Base-by-base conservation (phyloP, 2,888 invertebrate species). In the Lasioglossum oenotherae region DNA sequence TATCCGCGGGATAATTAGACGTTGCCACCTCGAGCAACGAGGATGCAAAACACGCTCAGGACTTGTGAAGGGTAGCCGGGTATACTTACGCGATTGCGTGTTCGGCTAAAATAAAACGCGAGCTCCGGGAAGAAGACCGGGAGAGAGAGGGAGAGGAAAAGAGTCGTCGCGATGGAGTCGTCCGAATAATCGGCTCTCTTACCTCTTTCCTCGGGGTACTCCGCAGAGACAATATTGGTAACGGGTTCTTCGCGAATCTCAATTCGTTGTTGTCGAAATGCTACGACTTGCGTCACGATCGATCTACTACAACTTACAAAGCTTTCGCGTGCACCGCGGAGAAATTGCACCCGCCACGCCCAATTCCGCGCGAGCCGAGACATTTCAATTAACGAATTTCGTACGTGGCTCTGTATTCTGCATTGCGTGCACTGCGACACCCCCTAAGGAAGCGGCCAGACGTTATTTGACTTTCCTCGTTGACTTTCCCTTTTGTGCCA, bases 301-400 rank as follows among this genome's bases (percentile, higher is more conserved):
- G 41, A 46, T 27, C 77, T 78, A 74, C 87, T 87, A 89, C 89
- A 92, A 92, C 89, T 92, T 91, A 88, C 85, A 82, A 88, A 87
- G 82, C 85, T 91, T 90, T 85, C 6, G 90, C 84, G 88, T 89
- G 85, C 88, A 88, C 88, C 76, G 87, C 85, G 84, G 86, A 91
- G 87, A 90, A 89, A 91, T 91, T 87, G 81, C 87, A 81, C 75
- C 57, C 60, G 87, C 86, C 91, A 92, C 91, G 91, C 90, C 91
- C 80, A 86, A 88, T 81, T 82, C 31, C 31, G 78, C 81, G 73
- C 49, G 74, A 80, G 80, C 67, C 77, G 85, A 84, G 90, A 93
- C 91, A 87, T 93, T 93, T 93, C 92, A 94, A 93, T 93, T 92
- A 93, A 91, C 88, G 83, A 88, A 91, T 90, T 90, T 90, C 85